A percentile compares a stretch with the other conserved stretches of the same genome.
These are phyloP conservation scores for Terrapene triunguis DNA, from an alignment of 2,113 vertebrate genomes.

Conservation along the genomic window DNA sequence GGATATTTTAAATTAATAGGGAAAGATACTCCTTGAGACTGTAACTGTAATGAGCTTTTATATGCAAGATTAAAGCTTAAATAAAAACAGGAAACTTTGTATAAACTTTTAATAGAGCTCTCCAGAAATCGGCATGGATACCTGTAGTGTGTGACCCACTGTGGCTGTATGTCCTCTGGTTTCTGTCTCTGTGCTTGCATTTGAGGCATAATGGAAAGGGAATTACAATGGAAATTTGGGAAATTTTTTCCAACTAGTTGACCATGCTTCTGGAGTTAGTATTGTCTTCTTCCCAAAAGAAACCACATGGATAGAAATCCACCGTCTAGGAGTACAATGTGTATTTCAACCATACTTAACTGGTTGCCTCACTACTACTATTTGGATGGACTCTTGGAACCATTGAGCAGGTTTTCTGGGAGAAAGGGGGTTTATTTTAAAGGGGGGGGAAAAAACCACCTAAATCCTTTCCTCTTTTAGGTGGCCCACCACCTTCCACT, in stretches of 20 bases:
- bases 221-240: background rate
- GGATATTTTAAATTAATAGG: background rate
- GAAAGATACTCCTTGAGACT: background rate
- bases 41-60: background rate
- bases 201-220: background rate
- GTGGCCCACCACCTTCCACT: conserved; percentile 91
- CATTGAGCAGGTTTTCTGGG: background rate
- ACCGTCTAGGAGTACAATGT: background rate
- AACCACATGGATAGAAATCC: background rate
- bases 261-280: background rate
- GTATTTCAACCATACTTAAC: background rate
- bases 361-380: background rate
- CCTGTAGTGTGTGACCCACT: background rate
- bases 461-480: conserved; percentile 71
- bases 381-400: background rate
- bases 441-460: background rate
- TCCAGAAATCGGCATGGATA: background rate
- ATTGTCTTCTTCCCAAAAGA: background rate
- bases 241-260: background rate
- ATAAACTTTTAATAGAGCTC: background rate
- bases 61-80: background rate
- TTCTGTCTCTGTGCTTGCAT: background rate
- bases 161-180: background rate
- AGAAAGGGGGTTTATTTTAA: background rate
- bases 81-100: background rate